Conservation (phyloP, 2,888 invertebrate genomes). For the Leptogaster cylindrica region DNA sequence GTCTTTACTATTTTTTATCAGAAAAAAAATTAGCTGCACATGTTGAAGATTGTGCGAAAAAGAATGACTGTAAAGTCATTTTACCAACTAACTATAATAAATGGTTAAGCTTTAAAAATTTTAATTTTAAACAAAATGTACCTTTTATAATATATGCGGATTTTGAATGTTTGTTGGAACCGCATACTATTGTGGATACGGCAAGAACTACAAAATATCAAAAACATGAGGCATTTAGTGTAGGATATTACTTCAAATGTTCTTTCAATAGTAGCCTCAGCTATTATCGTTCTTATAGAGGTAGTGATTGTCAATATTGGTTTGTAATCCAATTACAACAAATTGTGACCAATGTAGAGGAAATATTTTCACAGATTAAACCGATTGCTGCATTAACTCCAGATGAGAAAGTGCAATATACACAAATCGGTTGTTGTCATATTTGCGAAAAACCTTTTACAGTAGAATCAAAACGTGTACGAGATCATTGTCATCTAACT, state of each 20-base stretch:
- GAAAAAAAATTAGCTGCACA: neutral
- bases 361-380: neutral
- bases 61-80: neutral
- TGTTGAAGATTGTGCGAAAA: neutral
- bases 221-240: no score
- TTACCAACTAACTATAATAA: neutral
- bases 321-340: no score
- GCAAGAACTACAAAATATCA: no score
- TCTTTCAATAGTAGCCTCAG: neutral
- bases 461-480: slow-evolving; percentile 2
- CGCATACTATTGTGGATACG: no score
- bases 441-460: slow-evolving; percentile 8
- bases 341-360: no score
- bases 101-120: no score
- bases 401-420: slow-evolving; percentile 4
- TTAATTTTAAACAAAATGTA: no score
- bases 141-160: slow-evolving; percentile 23
- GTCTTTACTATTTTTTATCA: slow-evolving; percentile 14
- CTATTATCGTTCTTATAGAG: neutral
- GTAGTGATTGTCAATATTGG: neutral
- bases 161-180: no score
- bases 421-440: neutral
- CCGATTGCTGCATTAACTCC: neutral
- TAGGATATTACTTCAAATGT: neutral
- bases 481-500: slow-evolving; percentile 46